Evolutionary conservation across 2,888 invertebrate genomes (phyloP).

Genomic region (Leuctra nigra): DNA sequence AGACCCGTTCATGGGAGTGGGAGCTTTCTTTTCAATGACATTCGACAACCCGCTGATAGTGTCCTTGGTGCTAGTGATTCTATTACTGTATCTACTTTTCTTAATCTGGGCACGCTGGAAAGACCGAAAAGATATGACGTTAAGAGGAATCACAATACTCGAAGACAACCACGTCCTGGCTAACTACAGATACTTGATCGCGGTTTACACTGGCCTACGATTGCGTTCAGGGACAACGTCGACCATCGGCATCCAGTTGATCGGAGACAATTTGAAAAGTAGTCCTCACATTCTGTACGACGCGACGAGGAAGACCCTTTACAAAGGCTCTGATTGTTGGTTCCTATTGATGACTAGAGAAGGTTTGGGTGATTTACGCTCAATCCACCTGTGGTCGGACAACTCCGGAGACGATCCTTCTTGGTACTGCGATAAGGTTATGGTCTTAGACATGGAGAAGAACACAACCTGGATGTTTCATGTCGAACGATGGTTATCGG

Average conservation of each 20-base stretch:
- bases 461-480: neutral
- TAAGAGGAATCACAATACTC: neutral
- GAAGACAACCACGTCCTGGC: neutral
- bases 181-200: constrained; percentile 28
- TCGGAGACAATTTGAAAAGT: constrained; percentile 22
- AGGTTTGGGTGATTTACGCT: constrained; percentile 5
- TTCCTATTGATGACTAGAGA: constrained; percentile 11
- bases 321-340: neutral
- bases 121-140: neutral
- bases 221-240: constrained; percentile 30
- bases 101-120: neutral
- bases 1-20: neutral
- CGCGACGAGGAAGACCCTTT: neutral
- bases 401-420: constrained; percentile 15
- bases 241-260: constrained; percentile 30
- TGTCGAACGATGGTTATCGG: constrained; percentile 12
- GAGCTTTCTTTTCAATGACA: neutral
- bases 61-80: neutral
- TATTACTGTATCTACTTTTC: neutral
- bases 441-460: constrained; percentile 19
- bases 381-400: constrained; percentile 20
- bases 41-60: neutral
- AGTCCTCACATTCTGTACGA: neutral
- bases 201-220: constrained; percentile 30
- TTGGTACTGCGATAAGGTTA: constrained; percentile 27